phyloP scores from a whole-genome alignment of 1,140 invertebrate genomes.

The Geopemphigus sp. region DNA sequence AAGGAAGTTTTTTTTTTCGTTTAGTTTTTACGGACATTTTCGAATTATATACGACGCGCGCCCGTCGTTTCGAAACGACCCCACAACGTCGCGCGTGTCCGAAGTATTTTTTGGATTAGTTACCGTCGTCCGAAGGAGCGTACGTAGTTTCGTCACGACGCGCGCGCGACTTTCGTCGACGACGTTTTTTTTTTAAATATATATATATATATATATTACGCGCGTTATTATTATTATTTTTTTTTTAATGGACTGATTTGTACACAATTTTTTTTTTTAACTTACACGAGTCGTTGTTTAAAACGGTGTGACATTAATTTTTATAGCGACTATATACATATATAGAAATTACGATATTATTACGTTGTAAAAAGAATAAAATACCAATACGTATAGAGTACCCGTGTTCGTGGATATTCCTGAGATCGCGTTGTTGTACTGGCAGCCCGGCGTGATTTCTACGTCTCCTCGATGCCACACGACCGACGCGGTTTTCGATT shows the following conservation, averaged over 20 bases:
- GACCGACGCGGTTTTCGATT: no score
- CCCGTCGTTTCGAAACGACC: not conserved
- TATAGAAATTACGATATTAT: conserved; percentile 26
- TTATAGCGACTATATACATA: conserved; percentile 6
- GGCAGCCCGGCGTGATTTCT: no score
- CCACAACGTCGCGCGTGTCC: not conserved
- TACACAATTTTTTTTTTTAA: conserved; percentile 40
- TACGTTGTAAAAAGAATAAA: conserved; percentile 18
- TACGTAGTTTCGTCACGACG: no score
- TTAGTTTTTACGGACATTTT: no score
- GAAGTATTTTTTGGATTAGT: conserved; percentile 27
- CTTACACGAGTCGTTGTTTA: conserved; percentile 2
- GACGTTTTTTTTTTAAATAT: not conserved
- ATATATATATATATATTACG: no score
- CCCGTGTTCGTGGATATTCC: no score
- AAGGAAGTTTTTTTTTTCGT: no score
- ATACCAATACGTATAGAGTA: not conserved
- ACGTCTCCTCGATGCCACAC: no score
- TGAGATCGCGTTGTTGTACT: no score
- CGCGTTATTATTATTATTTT: no score
- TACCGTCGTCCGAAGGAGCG: conserved; percentile 17
- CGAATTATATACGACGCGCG: not conserved
- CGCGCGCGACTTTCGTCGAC: no score
- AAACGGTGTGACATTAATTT: conserved; percentile 2
- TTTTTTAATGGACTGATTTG: conserved; percentile 48